Base-by-base conservation (phyloP, 2,888 invertebrate genomes). In the Sarcophaga caerulescens region DNA sequence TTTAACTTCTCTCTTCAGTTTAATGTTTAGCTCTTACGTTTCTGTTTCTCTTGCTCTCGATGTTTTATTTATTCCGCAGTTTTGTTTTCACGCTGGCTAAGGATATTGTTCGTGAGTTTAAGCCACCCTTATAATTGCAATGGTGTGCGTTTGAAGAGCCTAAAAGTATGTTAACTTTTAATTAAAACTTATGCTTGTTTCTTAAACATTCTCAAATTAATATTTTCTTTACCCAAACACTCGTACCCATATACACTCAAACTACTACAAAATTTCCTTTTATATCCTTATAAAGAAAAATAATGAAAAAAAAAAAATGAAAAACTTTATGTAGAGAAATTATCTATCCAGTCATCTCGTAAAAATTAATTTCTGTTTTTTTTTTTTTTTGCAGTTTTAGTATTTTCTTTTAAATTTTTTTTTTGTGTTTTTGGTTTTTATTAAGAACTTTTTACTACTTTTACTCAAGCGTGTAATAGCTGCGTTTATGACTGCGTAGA, bases 101-200 rank as follows among this genome's bases (percentile, higher is more conserved):
- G 35, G 8, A 35, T 35, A 35, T 2, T 35, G 8, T 35, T 10
- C 3, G 8, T 35, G 35, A 35, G 45, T 14, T 14, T 52, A 65
- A 69, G 57, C 17, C 73, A 74, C 73, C 52, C 74, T 65, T 77
- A 65, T 70, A 35, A 69, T 71, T 66, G 17, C 17, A 60, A 57
- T 69, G 68, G 59, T 69, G 63, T 84, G 59, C 59, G 63, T 70
- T 74, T 65, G 12, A 75, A 69, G 79, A 62, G 73, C 80, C 85
- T 80, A 83, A 80, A 83, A 81, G 80, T 83, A 85, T 85, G 80
- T 81, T 83, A 85, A 85, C 83, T 85, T 83, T 85, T 85, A 85
- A 85, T 85, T 85, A 85, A 85, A 85, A 85, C 85, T 85, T 85
- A 77, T 83, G 80, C 68, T 81, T 77, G 45, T 65, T 81, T 68